Conservation (phyloP, 2,113 vertebrate species). For the Atrichornis clamosus region DNA sequence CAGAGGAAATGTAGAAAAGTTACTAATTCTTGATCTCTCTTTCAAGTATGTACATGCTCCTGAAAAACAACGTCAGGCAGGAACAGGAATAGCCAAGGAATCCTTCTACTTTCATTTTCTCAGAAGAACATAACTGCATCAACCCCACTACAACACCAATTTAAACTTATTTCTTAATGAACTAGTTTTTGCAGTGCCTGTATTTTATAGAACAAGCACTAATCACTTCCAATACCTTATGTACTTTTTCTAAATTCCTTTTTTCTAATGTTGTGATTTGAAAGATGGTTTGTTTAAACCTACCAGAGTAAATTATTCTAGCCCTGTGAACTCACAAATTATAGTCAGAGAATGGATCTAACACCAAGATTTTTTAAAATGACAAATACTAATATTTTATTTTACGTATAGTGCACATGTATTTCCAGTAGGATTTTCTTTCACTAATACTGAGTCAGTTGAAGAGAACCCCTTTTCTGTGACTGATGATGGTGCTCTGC, state of each 20-base stretch:
- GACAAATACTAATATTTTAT: background rate
- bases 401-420: background rate
- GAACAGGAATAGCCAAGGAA: background rate
- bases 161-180: background rate
- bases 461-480: background rate
- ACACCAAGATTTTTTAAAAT: background rate
- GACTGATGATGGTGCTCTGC: background rate
- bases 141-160: background rate
- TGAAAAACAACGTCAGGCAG: background rate
- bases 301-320: constrained; percentile 4
- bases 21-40: background rate
- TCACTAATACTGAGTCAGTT: background rate
- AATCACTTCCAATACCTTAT: background rate
- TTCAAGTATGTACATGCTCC: background rate
- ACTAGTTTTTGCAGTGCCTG: background rate
- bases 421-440: background rate
- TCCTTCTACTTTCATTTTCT: background rate
- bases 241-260: background rate
- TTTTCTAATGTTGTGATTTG: background rate
- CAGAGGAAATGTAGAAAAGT: background rate
- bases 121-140: background rate
- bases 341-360: background rate
- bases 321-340: background rate
- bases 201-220: background rate
- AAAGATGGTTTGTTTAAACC: constrained; percentile 48